Evolutionary conservation across 2,888 invertebrate genomes (phyloP).

Genomic region (Neoitamus cyanurus): DNA sequence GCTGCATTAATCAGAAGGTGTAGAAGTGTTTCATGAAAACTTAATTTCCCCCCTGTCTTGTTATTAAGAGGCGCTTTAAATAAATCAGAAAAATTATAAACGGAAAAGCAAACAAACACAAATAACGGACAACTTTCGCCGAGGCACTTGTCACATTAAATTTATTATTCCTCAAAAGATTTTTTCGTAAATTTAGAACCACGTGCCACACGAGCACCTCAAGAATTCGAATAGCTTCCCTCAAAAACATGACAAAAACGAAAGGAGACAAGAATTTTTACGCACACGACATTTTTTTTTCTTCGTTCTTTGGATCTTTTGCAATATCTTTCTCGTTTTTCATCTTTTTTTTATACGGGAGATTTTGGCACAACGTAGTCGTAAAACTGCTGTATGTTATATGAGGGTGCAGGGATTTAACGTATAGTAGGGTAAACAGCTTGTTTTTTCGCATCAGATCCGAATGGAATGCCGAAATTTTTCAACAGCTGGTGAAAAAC

Average conservation of each 20-base stretch:
- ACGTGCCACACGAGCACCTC: constrained; percentile 3
- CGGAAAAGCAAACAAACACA: background rate
- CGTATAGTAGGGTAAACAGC: background rate
- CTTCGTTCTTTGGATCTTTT: background rate
- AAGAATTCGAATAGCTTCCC: background rate
- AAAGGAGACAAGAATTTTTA: background rate
- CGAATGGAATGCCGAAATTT: background rate
- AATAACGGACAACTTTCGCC: background rate
- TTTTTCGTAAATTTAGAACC: constrained; percentile 31
- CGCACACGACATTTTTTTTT: background rate
- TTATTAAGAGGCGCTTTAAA: background rate
- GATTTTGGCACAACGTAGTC: background rate
- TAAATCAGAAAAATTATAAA: constrained; percentile 11
- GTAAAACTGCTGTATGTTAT: background rate
- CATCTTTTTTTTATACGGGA: background rate
- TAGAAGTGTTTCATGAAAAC: background rate
- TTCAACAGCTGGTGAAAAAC: background rate
- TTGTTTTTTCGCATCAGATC: background rate
- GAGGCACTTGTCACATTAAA: background rate
- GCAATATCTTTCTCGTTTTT: background rate
- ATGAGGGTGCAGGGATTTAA: background rate
- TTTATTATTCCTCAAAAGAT: background rate
- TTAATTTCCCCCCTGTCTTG: background rate
- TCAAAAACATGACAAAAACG: background rate
- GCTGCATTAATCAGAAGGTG: background rate